phyloP scores from a whole-genome alignment of 2,888 invertebrate species.

The Cheilosia pagana region DNA sequence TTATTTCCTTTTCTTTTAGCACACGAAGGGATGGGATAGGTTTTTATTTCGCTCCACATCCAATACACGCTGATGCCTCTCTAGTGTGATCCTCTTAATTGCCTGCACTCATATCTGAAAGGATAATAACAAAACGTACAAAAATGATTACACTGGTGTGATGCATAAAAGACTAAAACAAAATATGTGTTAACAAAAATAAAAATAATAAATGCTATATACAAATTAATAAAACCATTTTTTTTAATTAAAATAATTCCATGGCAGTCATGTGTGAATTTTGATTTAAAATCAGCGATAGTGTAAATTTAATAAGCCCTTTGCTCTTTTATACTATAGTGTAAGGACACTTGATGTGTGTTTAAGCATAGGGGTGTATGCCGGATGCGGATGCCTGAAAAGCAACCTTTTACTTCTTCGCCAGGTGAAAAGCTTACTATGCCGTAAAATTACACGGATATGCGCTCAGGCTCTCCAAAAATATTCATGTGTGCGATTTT shows the following conservation, averaged over 20 bases:
- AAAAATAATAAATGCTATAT: slow-evolving; percentile 21
- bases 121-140: slow-evolving; percentile 39
- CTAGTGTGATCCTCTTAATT: slow-evolving; percentile 66
- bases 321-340: slow-evolving; percentile 68
- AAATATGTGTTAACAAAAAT: slow-evolving; percentile 52
- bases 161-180: slow-evolving; percentile 46
- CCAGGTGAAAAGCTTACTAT: slow-evolving; percentile 69
- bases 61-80: slow-evolving; percentile 61
- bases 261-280: slow-evolving; percentile 71
- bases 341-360: slow-evolving; percentile 72
- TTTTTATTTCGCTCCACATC: slow-evolving; percentile 66
- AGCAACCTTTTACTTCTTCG: slow-evolving; percentile 59
- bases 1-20: slow-evolving; percentile 27
- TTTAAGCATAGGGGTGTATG: slow-evolving; percentile 60
- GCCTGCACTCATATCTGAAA: slow-evolving; percentile 57
- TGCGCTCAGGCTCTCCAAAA: slow-evolving; percentile 63
- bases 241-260: slow-evolving; percentile 74
- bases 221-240: slow-evolving; percentile 53
- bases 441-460: slow-evolving; percentile 72
- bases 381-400: slow-evolving; percentile 41
- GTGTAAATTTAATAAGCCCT: slow-evolving; percentile 74
- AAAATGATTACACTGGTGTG: slow-evolving; percentile 21
- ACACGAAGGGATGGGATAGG: slow-evolving; percentile 10
- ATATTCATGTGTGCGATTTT: slow-evolving; percentile 62
- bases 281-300: slow-evolving; percentile 74